Evolutionary conservation across 2,797 vertebrate species (phyloP).

Genomic region (Ptychobarbus kaznakovi): DNA sequence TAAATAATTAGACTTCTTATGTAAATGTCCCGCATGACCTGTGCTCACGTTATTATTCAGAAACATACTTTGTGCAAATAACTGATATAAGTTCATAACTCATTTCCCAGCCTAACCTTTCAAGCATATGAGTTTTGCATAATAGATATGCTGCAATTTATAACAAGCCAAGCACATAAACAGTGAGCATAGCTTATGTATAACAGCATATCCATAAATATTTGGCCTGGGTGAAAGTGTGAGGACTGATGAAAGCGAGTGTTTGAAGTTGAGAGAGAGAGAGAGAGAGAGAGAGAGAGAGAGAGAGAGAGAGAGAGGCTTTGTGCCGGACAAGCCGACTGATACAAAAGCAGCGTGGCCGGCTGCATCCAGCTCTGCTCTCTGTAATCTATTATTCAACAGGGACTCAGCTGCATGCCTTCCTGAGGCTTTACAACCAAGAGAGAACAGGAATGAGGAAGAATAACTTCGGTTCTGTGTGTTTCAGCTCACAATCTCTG

Average conservation of each 20-base stretch:
- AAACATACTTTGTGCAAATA: not conserved
- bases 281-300: slow-evolving; percentile 47
- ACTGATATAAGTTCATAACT: not conserved
- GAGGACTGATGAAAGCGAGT: slow-evolving; percentile 40
- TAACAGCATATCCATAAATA: slow-evolving; percentile 13
- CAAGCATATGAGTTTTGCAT: slow-evolving; percentile 10
- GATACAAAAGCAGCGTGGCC: slow-evolving; percentile 67
- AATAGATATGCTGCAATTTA: slow-evolving; percentile 5
- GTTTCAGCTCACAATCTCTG: slow-evolving; percentile 57
- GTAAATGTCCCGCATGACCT: slow-evolving; percentile 5
- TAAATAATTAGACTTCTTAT: not conserved
- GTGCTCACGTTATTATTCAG: not conserved
- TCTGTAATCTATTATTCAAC: slow-evolving; percentile 84
- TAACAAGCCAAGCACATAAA: not conserved
- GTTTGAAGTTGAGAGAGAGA: slow-evolving; percentile 70
- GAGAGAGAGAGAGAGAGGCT: slow-evolving; percentile 54
- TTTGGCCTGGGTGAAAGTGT: slow-evolving; percentile 34
- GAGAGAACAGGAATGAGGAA: slow-evolving; percentile 62
- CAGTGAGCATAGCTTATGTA: not conserved
- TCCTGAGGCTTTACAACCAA: slow-evolving; percentile 71
- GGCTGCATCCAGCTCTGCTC: slow-evolving; percentile 44
- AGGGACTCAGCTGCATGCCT: slow-evolving; percentile 69
- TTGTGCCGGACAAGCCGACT: slow-evolving; percentile 57
- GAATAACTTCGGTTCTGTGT: slow-evolving; percentile 65
- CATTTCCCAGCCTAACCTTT: slow-evolving; percentile 6